phyloP scores from a whole-genome alignment of 2,113 vertebrate genomes.

The Plecturocebus donacophilus region DNA sequence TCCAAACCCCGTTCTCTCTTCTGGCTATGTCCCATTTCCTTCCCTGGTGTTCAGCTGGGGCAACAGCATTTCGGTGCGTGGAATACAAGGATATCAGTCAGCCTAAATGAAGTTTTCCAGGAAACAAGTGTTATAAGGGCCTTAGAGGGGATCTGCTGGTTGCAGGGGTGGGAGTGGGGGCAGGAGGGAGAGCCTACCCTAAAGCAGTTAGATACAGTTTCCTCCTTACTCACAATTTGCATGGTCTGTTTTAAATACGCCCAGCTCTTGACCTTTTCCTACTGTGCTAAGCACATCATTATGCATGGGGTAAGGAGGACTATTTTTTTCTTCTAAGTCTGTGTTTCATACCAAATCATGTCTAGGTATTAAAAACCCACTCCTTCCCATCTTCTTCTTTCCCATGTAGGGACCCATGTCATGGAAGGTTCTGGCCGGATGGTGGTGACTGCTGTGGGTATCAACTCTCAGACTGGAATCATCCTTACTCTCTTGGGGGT shows the following conservation, averaged over 20 bases:
- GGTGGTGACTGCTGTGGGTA: slow-evolving; percentile 94
- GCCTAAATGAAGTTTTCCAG: background rate
- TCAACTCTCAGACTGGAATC: slow-evolving; percentile 98
- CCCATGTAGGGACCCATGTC: slow-evolving; percentile 92
- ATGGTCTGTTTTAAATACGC: background rate
- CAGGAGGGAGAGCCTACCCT: background rate
- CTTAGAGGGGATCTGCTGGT: background rate
- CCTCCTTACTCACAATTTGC: background rate
- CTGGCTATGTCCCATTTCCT: background rate
- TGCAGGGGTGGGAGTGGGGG: background rate
- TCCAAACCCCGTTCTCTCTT: background rate
- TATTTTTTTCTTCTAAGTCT: background rate
- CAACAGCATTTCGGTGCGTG: background rate
- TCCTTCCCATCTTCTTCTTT: background rate
- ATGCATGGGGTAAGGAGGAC: background rate
- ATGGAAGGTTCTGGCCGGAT: slow-evolving; percentile 99
- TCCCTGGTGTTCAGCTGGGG: background rate
- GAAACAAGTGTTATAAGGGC: background rate
- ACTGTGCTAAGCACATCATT: background rate
- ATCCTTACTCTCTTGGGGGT: slow-evolving; percentile 97
- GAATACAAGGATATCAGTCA: background rate
- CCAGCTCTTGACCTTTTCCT: background rate
- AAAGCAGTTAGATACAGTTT: background rate
- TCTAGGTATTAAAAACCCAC: background rate
- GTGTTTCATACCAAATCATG: background rate